Conservation (phyloP, 1,140 invertebrate species). For the Propsilocerus akamusi region DNA sequence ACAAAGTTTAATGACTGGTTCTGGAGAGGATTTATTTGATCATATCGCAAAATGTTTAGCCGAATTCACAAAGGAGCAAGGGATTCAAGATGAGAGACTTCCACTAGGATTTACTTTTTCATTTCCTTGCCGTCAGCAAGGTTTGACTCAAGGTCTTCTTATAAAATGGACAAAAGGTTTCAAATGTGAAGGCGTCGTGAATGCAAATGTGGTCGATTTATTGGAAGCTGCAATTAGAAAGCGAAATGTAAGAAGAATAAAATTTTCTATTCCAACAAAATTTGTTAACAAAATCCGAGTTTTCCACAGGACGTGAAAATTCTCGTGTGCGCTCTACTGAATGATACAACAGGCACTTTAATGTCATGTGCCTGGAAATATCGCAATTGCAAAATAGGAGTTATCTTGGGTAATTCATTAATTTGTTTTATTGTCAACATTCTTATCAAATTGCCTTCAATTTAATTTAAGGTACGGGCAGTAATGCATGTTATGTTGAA, state of each 20-base stretch:
- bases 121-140: slow-evolving; percentile 85
- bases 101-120: slow-evolving; percentile 98
- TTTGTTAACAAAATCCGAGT: background rate
- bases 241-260: too few species aligned
- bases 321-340: slow-evolving; percentile 90
- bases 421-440: too few species aligned
- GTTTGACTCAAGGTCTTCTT: slow-evolving; percentile 76
- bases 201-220: slow-evolving; percentile 76
- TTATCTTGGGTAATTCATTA: too few species aligned
- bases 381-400: slow-evolving; percentile 75
- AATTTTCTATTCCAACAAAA: background rate
- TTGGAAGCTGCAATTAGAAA: slow-evolving; percentile 70
- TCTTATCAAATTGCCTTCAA: too few species aligned
- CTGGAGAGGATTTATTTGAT: slow-evolving; percentile 81
- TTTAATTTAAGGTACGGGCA: too few species aligned
- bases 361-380: slow-evolving; percentile 99
- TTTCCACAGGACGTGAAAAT: slow-evolving; percentile 61
- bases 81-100: slow-evolving; percentile 56
- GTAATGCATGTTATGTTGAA: slow-evolving; percentile 96
- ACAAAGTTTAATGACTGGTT: slow-evolving; percentile 84
- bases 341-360: slow-evolving; percentile 95
- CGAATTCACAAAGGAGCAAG: slow-evolving; percentile 79
- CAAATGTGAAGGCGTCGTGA: slow-evolving; percentile 79
- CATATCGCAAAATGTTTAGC: slow-evolving; percentile 95
- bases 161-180: slow-evolving; percentile 97